Base-by-base conservation (phyloP, 2,888 invertebrate genomes). In the Anarsia innoxiella region DNA sequence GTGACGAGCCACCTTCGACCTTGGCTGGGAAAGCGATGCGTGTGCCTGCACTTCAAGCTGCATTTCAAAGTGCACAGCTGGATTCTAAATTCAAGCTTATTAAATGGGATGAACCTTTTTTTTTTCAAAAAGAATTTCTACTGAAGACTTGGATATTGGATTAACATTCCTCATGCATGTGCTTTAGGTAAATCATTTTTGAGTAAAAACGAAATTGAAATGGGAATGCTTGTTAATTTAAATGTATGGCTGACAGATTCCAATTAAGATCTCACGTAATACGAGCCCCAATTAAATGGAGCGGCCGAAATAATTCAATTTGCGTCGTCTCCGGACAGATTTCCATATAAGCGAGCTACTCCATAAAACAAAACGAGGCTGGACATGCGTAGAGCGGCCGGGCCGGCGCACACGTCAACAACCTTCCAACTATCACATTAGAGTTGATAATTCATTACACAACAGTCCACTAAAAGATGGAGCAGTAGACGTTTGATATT, bases 1-100 rank as follows among this genome's bases (percentile, higher is more conserved):
- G 66, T 66, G 71, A 71, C 76, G 67, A 74, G 68, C 77, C 67
- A 71, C 73, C 80, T 76, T 73, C 83, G 83, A 80, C 85, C 82
- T 83, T 85, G 78, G 55, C 48, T 53, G 50, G 51, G 42, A 25
- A 25, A 12, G 25, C 25, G 4, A 33, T 33, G 33, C 33, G 23
- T 25, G 12, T 25, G 25, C 33, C 32, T 33, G 33, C 33, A 25
- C 23, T 33, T 33, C 34, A 34, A 23, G 35, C 27, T 16, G 35
- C n/a, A n/a, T n/a, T n/a, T n/a, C n/a, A n/a, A n/a, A n/a, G n/a
- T n/a, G n/a, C n/a, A n/a, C n/a, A n/a, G n/a, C n/a, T n/a, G n/a
- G n/a, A n/a, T n/a, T n/a, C n/a, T n/a, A n/a, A n/a, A n/a, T n/a
- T n/a, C n/a, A n/a, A n/a, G n/a, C n/a, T n/a, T n/a, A n/a, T n/a